Base-by-base conservation (phyloP, 1,140 invertebrate species). In the Drosophila miranda region DNA sequence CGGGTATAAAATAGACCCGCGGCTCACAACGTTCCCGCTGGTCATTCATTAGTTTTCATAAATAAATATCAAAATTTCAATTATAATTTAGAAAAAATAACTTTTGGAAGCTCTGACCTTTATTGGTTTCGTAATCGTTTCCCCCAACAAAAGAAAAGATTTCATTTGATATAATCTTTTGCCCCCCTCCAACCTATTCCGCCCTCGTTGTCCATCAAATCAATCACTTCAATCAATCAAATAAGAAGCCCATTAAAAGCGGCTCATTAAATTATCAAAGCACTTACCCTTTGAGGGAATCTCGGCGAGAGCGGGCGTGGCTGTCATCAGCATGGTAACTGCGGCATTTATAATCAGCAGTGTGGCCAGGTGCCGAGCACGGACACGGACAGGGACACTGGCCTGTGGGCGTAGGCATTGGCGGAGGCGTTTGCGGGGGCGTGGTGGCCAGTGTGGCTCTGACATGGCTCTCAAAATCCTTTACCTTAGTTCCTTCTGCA, bases 221-320 rank as follows among this genome's bases (percentile, higher is more conserved):
- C 34, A 38, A 30, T 30, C 34, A 38, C 11, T 7, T 49, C 42
- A 48, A 38, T 60, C 73, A 73, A 74, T 54, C 63, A 68, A 58
- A 58, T 53, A 53, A 57, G 77, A 77, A 80, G 77, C 63, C 72
- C 59, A 60, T 70, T 63, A 55, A 72, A 56, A 64, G 48, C 9
- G 67, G 57, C 73, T 81, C 68, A 87, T 84, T 87, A 77, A 87
- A 87, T 87, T 86, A 87, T 78, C 77, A 86, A 87, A 87, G 74
- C 59, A 87, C 82, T 86, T 86, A 86, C 82, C 82, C 75, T 86
- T 86, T 86, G 82, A 75, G 55, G 82, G 82, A 63, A 86, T 86
- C 64, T 86, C 82, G 69, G 82, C 82, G 16, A 75, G 50, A 7
- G 78, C 64, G 74, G 83, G 78, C 45, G 81, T 64, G 55, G 74